Evolutionary conservation across 2,888 invertebrate species (phyloP).

Genomic region (Abrostola tripartita): DNA sequence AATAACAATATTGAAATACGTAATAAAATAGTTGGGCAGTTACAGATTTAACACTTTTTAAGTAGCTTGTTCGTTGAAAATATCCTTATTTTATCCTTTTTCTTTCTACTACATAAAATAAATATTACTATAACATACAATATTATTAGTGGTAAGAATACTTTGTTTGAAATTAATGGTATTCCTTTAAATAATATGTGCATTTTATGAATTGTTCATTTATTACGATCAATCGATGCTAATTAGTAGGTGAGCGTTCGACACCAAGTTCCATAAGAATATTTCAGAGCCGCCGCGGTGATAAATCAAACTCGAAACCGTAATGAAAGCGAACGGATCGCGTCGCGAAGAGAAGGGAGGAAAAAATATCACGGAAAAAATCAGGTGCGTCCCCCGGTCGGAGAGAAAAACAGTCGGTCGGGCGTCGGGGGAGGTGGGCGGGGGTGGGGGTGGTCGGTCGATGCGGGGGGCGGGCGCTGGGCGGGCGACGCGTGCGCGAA

Average conservation of each 20-base stretch:
- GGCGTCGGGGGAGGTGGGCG: slow-evolving; percentile 72
- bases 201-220: slow-evolving; percentile 37
- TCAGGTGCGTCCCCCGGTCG: slow-evolving; percentile 88
- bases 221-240: slow-evolving; percentile 80
- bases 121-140: background rate
- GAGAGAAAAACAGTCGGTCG: slow-evolving; percentile 87
- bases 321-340: slow-evolving; percentile 89
- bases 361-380: slow-evolving; percentile 89
- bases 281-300: slow-evolving; percentile 86
- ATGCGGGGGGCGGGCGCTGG: slow-evolving; percentile 80
- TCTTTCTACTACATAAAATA: background rate
- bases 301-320: slow-evolving; percentile 89
- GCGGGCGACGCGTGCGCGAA: slow-evolving; percentile 77
- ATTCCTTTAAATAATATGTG: slow-evolving; percentile 8
- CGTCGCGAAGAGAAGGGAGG: slow-evolving; percentile 87
- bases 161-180: background rate
- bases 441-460: slow-evolving; percentile 82
- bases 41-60: background rate
- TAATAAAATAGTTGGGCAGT: no score
- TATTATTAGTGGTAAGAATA: background rate
- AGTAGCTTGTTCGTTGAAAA: background rate
- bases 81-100: no score
- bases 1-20: no score
- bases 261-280: slow-evolving; percentile 85
- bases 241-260: slow-evolving; percentile 86